A percentile compares a stretch with the other conserved stretches of the same genome.
Conservation (phyloP, 2,888 invertebrate species). For the Phytoseiulus persimilis region DNA sequence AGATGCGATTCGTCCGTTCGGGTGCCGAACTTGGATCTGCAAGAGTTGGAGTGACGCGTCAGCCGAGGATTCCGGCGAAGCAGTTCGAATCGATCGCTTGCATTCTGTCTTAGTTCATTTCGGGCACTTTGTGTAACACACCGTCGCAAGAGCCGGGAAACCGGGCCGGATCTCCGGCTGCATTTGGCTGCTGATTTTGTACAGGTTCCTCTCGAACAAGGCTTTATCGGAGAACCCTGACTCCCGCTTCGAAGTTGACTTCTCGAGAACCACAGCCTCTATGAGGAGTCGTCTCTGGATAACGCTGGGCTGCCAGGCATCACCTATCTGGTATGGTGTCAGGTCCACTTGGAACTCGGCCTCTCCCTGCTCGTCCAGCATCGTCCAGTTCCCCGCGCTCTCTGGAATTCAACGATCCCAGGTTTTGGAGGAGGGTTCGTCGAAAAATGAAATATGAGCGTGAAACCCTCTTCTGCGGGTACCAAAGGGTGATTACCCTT, state of each 20-base stretch:
- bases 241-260: background rate
- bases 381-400: background rate
- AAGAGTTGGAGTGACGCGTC: background rate
- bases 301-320: constrained; percentile 9
- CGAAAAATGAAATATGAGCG: no score
- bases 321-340: background rate
- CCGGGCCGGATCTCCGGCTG: constrained; percentile 16
- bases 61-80: background rate
- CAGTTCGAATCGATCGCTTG: background rate
- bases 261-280: constrained; percentile 6
- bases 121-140: background rate
- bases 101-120: background rate
- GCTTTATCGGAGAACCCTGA: background rate
- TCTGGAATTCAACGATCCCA: background rate
- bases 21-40: background rate
- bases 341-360: constrained; percentile 9
- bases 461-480: background rate
- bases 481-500: background rate
- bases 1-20: background rate
- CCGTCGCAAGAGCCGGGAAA: background rate
- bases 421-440: no score
- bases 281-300: background rate
- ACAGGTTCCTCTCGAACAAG: background rate
- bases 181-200: background rate
- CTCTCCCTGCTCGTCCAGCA: constrained; percentile 16